Percentiles rank a stretch among this genome's conserved stretches.
Evolutionary conservation across 2,888 invertebrate species (phyloP).

Genomic region (Acholoe squamosa): DNA sequence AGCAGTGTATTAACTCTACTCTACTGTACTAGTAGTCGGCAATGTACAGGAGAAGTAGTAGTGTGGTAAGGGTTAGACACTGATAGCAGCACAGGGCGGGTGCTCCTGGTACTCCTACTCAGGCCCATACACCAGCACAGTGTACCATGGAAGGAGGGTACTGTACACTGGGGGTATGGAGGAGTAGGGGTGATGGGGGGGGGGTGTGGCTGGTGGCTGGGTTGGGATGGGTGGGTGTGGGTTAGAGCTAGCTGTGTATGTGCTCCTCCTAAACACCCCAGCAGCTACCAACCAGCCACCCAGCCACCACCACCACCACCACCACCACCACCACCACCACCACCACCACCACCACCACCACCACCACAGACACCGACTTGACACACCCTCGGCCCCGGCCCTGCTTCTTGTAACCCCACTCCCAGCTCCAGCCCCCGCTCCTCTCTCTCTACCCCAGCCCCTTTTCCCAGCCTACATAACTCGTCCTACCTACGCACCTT

Average conservation of each 20-base stretch:
- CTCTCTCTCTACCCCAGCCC: neutral
- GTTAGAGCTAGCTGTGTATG: neutral
- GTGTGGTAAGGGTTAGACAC: neutral
- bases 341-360: neutral
- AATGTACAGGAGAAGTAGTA: too few species aligned
- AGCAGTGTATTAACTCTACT: too few species aligned
- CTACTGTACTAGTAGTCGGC: too few species aligned
- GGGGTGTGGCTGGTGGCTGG: neutral
- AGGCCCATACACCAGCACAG: neutral
- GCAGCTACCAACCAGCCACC: neutral
- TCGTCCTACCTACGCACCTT: too few species aligned
- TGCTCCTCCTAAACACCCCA: constrained; percentile 11
- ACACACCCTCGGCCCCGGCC: too few species aligned
- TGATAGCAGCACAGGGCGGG: neutral
- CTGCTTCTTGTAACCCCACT: constrained; percentile 48
- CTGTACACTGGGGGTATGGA: too few species aligned
- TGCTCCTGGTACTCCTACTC: too few species aligned
- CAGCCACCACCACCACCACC: constrained; percentile 3
- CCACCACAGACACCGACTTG: constrained; percentile 25
- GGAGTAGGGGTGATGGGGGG: neutral
- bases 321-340: constrained; percentile 10
- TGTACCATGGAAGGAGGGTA: neutral
- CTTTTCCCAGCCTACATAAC: too few species aligned
- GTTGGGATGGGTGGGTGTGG: neutral
- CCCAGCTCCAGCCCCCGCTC: neutral